These are phyloP conservation scores for Molothrus ater DNA, from an alignment of 2,797 vertebrate species.

Conservation along the genomic window DNA sequence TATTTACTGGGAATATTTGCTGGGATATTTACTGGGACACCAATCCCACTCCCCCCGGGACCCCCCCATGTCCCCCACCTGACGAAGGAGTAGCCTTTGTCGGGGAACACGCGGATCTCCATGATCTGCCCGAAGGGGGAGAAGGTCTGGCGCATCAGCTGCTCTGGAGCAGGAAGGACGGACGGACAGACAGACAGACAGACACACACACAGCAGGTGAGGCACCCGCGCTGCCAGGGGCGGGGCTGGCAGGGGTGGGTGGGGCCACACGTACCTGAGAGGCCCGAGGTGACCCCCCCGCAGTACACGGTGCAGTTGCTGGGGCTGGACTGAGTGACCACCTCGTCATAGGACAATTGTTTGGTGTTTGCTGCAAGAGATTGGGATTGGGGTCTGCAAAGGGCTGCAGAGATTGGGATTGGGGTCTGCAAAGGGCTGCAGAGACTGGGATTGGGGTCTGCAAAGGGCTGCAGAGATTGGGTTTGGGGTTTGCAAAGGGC, in stretches of 20 bases:
- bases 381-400: too few species aligned
- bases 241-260: too few species aligned
- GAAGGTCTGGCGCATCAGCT: slow-evolving; percentile 99
- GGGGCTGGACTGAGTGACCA: slow-evolving; percentile 95
- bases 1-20: too few species aligned
- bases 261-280: slow-evolving; percentile 83
- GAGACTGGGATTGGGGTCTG: not conserved
- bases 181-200: not conserved
- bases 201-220: not conserved
- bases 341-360: slow-evolving; percentile 96
- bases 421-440: too few species aligned
- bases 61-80: slow-evolving; percentile 74
- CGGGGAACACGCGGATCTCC: slow-evolving; percentile 97
- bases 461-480: too few species aligned
- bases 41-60: too few species aligned
- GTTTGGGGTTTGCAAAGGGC: too few species aligned
- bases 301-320: slow-evolving; percentile 99
- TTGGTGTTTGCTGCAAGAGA: slow-evolving; percentile 83
- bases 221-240: fast-evolving
- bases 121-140: slow-evolving; percentile 97
- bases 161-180: slow-evolving; percentile 79
- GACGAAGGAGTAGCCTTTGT: slow-evolving; percentile 98
- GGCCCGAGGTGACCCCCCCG: slow-evolving; percentile 91
- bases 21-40: too few species aligned
- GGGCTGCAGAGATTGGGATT: too few species aligned